Percentiles rank a stretch among this genome's conserved stretches.
Conservation (phyloP, 2,888 invertebrate species). For the Cancer borealis region DNA sequence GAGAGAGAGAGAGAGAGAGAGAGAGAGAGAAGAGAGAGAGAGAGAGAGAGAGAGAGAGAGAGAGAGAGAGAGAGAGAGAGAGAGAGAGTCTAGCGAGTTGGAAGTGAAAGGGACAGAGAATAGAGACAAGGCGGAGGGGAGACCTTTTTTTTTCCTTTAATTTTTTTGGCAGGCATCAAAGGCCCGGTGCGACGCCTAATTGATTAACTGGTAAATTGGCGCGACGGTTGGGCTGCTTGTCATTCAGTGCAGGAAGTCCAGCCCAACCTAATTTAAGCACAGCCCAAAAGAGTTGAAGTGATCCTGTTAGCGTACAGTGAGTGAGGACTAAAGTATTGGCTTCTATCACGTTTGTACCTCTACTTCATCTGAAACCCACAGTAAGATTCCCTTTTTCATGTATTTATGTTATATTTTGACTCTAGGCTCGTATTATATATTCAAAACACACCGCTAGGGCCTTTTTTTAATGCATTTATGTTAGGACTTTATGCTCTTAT, state of each 20-base stretch:
- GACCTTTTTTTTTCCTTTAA: not conserved
- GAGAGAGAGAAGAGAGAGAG: conserved; percentile 1
- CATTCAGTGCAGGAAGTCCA: not conserved
- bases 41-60: conserved; percentile 9
- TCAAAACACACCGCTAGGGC: too few species aligned
- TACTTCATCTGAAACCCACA: not conserved
- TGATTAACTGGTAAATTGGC: conserved; percentile 29
- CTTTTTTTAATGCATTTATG: not conserved
- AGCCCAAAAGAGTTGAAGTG: not conserved
- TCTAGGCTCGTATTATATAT: not conserved
- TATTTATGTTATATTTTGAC: not conserved
- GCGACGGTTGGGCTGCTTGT: not conserved
- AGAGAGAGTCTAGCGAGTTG: not conserved
- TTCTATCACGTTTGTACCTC: not conserved
- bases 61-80: not conserved
- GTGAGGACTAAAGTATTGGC: not conserved
- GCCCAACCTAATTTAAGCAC: not conserved
- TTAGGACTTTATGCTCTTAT: too few species aligned
- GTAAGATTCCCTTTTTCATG: not conserved
- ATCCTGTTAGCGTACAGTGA: not conserved
- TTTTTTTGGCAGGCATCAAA: not conserved
- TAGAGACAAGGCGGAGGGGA: not conserved
- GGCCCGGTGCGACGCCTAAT: not conserved
- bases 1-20: not conserved
- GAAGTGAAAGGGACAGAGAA: not conserved